Evolutionary conservation across 2,113 vertebrate genomes (phyloP), one percentile per base, ranked within the genome.

Genomic region (Odontophorus gujanensis): DNA sequence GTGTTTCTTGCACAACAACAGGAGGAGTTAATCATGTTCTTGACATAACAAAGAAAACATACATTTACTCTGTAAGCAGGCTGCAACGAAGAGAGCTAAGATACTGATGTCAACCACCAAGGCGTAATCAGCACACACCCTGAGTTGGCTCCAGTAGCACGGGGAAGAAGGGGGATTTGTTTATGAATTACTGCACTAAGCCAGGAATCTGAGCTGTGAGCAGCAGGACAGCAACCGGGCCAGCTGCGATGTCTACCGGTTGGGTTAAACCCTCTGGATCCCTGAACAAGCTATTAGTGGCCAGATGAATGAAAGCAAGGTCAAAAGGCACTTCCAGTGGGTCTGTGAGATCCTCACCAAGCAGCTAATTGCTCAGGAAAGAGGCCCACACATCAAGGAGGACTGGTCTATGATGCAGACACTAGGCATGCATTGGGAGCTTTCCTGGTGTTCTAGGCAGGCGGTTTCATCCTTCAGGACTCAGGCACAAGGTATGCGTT

Each of bases 21-120:
- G 80, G 62, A 93, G 91, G 68, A 93, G 61, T 88, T 93, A 81
- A 88, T 92, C 82, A 59, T 3, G 17, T 24, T 91, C 76, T 47
- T 61, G 76, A 94, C 88, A 75, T 1, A 1, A 58, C 51, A 63
- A 76, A 79, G 81, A 26, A 34, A 36, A 74, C 18, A 87, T 15
- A 7, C 8, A 3, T 61, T 90, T 92, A 86, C 2, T 32, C 83
- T 63, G 45, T 51, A 71, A 87, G 55, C 74, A 43, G 17, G 65
- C 77, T 78, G 45, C 66, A 30, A 1, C 6, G 50, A 77, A 34
- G 80, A 62, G 57, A 77, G 69, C 75, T 15, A 21, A 71, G 87
- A 72, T 45, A 72, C 38, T 72, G 57, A 75, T 82, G 87, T 85
- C 91, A 83, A 63, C 57, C 48, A 9, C 50, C 11, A 61, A 2